phyloP scores from a whole-genome alignment of 2,797 vertebrate species.

The Acipenser ruthenus region DNA sequence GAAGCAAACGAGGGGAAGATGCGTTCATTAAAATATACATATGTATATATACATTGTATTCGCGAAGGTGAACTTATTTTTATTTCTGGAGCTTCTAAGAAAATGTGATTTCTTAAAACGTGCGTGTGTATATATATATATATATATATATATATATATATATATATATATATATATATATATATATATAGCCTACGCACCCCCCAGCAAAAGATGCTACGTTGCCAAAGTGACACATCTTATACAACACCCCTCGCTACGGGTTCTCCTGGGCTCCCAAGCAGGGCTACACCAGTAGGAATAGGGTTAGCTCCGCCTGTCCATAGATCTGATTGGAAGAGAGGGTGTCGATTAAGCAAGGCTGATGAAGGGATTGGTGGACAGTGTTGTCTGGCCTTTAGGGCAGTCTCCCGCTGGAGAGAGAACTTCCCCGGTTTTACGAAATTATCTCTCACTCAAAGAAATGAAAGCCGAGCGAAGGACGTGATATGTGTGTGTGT shows the following conservation, averaged over 20 bases:
- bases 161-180: too few relatives aligned
- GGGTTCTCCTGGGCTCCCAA: constrained; percentile 58
- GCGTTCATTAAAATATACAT: too few relatives aligned
- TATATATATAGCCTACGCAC: neutral
- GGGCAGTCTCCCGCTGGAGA: constrained; percentile 28
- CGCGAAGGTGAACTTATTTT: too few relatives aligned
- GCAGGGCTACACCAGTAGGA: constrained; percentile 48
- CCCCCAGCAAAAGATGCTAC: constrained; percentile 20
- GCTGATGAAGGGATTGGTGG: constrained; percentile 40
- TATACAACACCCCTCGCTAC: constrained; percentile 46
- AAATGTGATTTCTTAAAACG: too few relatives aligned
- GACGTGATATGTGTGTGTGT: neutral
- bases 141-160: too few relatives aligned
- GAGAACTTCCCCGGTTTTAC: constrained; percentile 12
- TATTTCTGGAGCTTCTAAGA: too few relatives aligned
- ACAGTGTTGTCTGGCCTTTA: constrained; percentile 32
- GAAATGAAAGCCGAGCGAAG: constrained; percentile 15
- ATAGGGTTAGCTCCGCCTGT: constrained; percentile 61
- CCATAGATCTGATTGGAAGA: constrained; percentile 44
- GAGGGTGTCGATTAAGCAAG: constrained; percentile 39
- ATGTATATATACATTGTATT: too few relatives aligned
- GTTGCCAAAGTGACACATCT: constrained; percentile 27
- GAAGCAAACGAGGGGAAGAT: constrained; percentile 16
- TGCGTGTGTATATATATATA: too few relatives aligned
- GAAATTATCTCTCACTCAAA: constrained; percentile 17